phyloP scores from a whole-genome alignment of 2,888 invertebrate species.

The Cheilosia vulpina region DNA sequence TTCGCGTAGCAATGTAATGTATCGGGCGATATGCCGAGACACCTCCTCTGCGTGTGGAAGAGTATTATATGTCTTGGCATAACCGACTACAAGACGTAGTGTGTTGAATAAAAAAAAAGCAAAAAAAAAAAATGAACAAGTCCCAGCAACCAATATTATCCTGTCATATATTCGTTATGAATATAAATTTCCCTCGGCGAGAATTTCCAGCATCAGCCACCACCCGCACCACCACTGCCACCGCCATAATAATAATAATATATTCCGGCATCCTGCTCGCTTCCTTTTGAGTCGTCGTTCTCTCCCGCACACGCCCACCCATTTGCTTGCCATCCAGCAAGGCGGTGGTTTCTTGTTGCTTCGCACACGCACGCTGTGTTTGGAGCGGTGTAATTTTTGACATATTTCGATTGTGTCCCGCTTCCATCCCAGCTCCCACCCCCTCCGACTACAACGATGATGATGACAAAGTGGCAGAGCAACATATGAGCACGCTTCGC shows the following conservation, averaged over 20 bases:
- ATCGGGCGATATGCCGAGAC: slow-evolving; percentile 66
- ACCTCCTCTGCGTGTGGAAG: slow-evolving; percentile 61
- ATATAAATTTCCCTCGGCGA: slow-evolving; percentile 78
- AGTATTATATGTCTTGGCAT: slow-evolving; percentile 66
- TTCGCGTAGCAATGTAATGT: slow-evolving; percentile 54
- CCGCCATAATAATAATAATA: slow-evolving; percentile 71
- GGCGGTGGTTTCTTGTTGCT: slow-evolving; percentile 47
- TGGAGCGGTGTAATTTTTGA: slow-evolving; percentile 63
- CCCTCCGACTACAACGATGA: slow-evolving; percentile 25
- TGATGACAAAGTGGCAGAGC: slow-evolving; percentile 73
- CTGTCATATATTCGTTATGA: slow-evolving; percentile 77
- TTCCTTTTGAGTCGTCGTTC: slow-evolving; percentile 48
- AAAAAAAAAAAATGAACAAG: slow-evolving; percentile 56
- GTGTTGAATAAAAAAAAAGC: slow-evolving; percentile 27
- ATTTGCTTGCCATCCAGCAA: slow-evolving; percentile 38
- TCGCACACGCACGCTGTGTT: slow-evolving; percentile 19
- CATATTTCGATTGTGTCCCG: slow-evolving; percentile 61
- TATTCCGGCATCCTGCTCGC: slow-evolving; percentile 71
- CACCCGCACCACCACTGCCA: background rate
- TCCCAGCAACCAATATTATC: slow-evolving; percentile 73
- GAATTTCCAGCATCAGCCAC: slow-evolving; percentile 61
- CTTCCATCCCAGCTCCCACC: background rate
- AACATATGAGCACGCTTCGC: slow-evolving; percentile 58
- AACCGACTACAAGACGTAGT: slow-evolving; percentile 33
- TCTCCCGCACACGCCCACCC: slow-evolving; percentile 26